Evolutionary conservation across 2,888 invertebrate species (phyloP).

Genomic region (Mactromeris polynyma): DNA sequence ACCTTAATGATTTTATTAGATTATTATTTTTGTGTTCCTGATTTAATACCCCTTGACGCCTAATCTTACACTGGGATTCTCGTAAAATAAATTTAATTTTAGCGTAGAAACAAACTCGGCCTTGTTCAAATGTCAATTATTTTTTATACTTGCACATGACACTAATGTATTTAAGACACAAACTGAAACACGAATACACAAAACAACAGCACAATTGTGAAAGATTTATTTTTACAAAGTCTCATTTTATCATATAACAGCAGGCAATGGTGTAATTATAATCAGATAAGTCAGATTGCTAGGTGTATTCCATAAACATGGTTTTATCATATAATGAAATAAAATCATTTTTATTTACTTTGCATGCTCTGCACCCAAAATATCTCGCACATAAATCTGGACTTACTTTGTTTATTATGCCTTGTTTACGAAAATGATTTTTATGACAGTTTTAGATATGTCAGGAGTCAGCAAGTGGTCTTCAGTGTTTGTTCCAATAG

Average conservation of each 20-base stretch:
- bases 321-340: slow-evolving; percentile 10
- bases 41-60: neutral
- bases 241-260: neutral
- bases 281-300: neutral
- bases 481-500: too few relatives aligned
- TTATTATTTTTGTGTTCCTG: neutral
- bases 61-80: neutral
- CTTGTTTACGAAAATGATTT: neutral
- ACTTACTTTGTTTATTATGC: neutral
- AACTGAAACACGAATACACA: neutral
- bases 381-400: neutral
- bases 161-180: slow-evolving; percentile 7
- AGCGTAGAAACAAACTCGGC: neutral
- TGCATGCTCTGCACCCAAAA: neutral
- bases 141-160: neutral
- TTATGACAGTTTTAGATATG: neutral
- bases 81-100: neutral
- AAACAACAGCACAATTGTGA: neutral
- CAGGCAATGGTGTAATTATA: neutral
- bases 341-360: neutral
- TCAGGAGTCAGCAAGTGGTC: neutral
- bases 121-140: slow-evolving; percentile 15
- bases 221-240: slow-evolving; percentile 7
- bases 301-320: neutral
- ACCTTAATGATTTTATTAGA: neutral